Evolutionary conservation across 2,888 invertebrate genomes (phyloP).

Genomic region (Acronicta alni): DNA sequence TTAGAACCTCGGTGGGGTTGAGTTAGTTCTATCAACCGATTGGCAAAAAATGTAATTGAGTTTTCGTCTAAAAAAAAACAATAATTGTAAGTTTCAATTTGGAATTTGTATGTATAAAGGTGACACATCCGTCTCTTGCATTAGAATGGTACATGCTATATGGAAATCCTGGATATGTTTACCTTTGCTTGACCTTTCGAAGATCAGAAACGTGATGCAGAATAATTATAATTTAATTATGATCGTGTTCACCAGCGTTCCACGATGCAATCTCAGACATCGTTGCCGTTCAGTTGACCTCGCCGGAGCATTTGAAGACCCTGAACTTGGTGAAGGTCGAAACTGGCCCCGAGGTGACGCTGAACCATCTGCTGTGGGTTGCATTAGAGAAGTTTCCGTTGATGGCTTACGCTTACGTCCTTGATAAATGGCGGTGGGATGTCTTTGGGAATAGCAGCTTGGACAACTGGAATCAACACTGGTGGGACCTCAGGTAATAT

Average conservation of each 20-base stretch:
- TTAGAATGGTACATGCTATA: conserved; percentile 10
- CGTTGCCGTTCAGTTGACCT: conserved; percentile 89
- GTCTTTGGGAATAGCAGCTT: conserved; percentile 76
- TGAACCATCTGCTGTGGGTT: conserved; percentile 82
- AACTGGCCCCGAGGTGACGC: conserved; percentile 72
- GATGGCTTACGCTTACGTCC: conserved; percentile 82
- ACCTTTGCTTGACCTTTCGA: conserved; percentile 25
- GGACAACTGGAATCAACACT: conserved; percentile 81
- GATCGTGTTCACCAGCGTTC: conserved; percentile 80
- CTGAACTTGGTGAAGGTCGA: conserved; percentile 79
- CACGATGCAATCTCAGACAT: conserved; percentile 91
- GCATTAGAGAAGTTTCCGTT: conserved; percentile 82
- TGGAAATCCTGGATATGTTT: conserved; percentile 5
- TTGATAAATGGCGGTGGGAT: conserved; percentile 86
- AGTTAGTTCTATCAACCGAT: neutral
- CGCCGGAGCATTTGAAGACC: conserved; percentile 83
- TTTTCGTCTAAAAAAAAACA: neutral
- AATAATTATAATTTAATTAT: conserved; percentile 28
- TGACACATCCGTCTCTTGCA: neutral
- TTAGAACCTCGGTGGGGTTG: no score
- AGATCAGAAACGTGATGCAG: conserved; percentile 20
- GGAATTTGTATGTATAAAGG: neutral
- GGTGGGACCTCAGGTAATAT: conserved; percentile 82
- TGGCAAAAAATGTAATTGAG: conserved; percentile 2
- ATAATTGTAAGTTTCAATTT: neutral